These are phyloP conservation scores for Junonia oenone DNA, from an alignment of 2,888 invertebrate species.

Conservation along the genomic window DNA sequence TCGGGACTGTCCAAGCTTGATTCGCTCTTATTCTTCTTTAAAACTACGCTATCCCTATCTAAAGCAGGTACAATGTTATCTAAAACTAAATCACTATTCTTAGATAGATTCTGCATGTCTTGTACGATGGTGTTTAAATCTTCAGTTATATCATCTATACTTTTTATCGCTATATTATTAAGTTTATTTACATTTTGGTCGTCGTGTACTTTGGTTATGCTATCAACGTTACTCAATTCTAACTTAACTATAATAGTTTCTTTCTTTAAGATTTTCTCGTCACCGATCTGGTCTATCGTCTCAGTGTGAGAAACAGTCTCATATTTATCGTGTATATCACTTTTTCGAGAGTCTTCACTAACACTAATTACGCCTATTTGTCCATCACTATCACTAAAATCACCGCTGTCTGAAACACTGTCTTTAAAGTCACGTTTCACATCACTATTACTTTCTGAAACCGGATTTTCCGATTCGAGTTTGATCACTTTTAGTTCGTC, in stretches of 20 bases:
- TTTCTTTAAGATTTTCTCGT: constrained; percentile 41
- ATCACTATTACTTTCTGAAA: constrained; percentile 15
- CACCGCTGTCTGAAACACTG: constrained; percentile 15
- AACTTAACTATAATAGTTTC: constrained; percentile 49
- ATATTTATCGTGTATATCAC: constrained; percentile 40
- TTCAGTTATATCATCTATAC: constrained; percentile 61
- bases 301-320: constrained; percentile 48
- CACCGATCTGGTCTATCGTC: constrained; percentile 35
- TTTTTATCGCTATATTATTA: constrained; percentile 48
- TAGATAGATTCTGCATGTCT: constrained; percentile 57
- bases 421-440: constrained; percentile 26
- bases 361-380: constrained; percentile 31
- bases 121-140: constrained; percentile 64
- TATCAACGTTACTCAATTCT: constrained; percentile 48
- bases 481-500: constrained; percentile 4
- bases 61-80: constrained; percentile 56
- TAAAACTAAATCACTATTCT: constrained; percentile 38
- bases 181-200: constrained; percentile 40
- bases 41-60: constrained; percentile 61
- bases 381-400: constrained; percentile 17
- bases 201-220: constrained; percentile 43
- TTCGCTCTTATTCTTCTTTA: constrained; percentile 75
- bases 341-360: constrained; percentile 30
- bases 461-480: neutral
- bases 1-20: constrained; percentile 76